Percentiles rank a stretch among this genome's conserved stretches.
Conservation (phyloP, 2,888 invertebrate species). For the Pediacus dermestoides region DNA sequence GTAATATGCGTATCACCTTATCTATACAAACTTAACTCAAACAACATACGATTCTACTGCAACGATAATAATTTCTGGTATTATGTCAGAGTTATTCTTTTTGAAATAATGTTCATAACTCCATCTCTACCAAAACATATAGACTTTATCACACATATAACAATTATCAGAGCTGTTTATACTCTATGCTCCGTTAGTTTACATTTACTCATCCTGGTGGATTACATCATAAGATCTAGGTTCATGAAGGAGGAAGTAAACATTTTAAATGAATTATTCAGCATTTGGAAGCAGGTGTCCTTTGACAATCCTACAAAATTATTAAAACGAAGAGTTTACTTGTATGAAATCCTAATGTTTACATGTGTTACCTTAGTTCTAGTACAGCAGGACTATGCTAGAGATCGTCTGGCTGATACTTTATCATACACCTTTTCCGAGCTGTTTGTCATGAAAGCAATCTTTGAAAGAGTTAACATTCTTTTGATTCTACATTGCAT, state of each 20-base stretch:
- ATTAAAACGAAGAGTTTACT: constrained; percentile 11
- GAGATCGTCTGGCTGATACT: constrained; percentile 11
- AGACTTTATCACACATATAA: constrained; percentile 2
- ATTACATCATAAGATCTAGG: constrained; percentile 2
- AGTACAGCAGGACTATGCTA: constrained; percentile 12
- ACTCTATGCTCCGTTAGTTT: constrained; percentile 8
- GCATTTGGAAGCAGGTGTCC: constrained; percentile 10
- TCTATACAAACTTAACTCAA: neutral
- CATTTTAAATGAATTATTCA: constrained; percentile 9
- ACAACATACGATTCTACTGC: too few species aligned
- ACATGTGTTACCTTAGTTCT: constrained; percentile 9
- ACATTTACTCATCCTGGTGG: constrained; percentile 7
- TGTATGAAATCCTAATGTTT: constrained; percentile 8
- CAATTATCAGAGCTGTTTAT: constrained; percentile 12
- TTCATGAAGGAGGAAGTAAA: constrained; percentile 8
- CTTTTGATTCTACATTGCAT: constrained; percentile 9
- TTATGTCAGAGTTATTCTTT: constrained; percentile 6
- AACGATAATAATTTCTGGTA: too few species aligned
- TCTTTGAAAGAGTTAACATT: constrained; percentile 17
- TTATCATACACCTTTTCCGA: constrained; percentile 17
- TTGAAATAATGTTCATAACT: constrained; percentile 1
- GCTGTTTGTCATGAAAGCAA: constrained; percentile 14
- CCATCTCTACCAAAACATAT: constrained; percentile 7
- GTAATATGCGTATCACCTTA: constrained; percentile 4
- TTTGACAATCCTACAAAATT: neutral